Evolutionary conservation across 2,113 vertebrate genomes (phyloP), one percentile per base, ranked within the genome.

Genomic region (Epinephelus fuscoguttatus): DNA sequence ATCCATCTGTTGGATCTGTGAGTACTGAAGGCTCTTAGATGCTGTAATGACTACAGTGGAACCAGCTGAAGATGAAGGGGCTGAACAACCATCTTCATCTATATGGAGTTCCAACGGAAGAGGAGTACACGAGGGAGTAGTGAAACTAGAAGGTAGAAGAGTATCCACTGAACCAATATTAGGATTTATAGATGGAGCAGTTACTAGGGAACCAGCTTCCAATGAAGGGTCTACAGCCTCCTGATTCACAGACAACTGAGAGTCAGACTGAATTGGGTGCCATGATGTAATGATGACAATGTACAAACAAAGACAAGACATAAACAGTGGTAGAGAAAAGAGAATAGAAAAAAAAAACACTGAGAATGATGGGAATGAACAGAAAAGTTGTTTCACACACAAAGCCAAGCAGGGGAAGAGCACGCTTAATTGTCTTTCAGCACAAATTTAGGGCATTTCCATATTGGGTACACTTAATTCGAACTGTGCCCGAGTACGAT

Each of bases 231-330:
- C 93, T 45, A 69, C 70, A 19, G 80, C 59, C 88, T 96, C 96
- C 70, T 94, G 94, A 91, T 91, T 94, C 85, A 96, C 80, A 83
- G 94, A 96, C 81, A 94, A 81, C 84, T 95, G 95, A 85, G 97
- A 96, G 89, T 93, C 96, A 72, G 97, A 97, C 97, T 99, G 93
- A 85, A 92, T 72, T 3, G 63, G 87, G 74, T 88, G 68, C 17
- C 76, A 30, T 66, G 63, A 52, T 42, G 61, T 63, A 56, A 71
- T 56, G 61, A 68, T 66, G 0, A 7, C 27, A 47, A 74, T 64
- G 59, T 67, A 81, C 64, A 67, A 19, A 89, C 68, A 90, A 69
- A 82, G 27, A 89, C 76, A 84, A 84, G 80, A 93, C 89, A 81
- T n/a, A 91, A 62, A 93, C 53, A 82, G 56, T 73, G 78, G 72